Evolutionary conservation across 1,140 invertebrate species (phyloP).

Genomic region (Drosophila parabipectinata): DNA sequence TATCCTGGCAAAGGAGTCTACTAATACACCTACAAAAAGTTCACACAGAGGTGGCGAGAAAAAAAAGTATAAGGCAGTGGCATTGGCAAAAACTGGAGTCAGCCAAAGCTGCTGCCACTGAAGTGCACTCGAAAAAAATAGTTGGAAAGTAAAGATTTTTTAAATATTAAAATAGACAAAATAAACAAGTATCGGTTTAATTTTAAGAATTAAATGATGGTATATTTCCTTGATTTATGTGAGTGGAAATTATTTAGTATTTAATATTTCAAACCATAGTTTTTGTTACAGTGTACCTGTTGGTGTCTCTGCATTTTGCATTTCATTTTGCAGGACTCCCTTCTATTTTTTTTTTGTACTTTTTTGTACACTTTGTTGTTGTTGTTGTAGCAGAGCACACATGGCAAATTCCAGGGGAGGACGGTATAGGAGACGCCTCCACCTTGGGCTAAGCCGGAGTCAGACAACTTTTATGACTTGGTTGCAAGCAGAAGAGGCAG

Average conservation of each 20-base stretch:
- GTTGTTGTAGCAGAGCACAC: slow-evolving; percentile 30
- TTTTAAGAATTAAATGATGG: too few species aligned
- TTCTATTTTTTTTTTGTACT: neutral
- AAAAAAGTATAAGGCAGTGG: neutral
- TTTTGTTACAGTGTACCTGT: slow-evolving; percentile 39
- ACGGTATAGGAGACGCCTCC: slow-evolving; percentile 9
- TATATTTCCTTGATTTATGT: too few species aligned
- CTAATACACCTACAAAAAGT: slow-evolving; percentile 3
- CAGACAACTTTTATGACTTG: slow-evolving; percentile 75
- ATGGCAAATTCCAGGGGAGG: slow-evolving; percentile 35
- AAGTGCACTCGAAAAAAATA: slow-evolving; percentile 19
- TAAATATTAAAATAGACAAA: neutral
- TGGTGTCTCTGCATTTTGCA: slow-evolving; percentile 39
- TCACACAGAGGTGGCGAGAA: slow-evolving; percentile 2
- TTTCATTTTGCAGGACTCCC: slow-evolving; percentile 31
- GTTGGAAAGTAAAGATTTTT: neutral
- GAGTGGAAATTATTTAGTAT: too few species aligned
- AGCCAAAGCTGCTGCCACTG: slow-evolving; percentile 20
- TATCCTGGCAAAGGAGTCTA: neutral
- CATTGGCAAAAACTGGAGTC: slow-evolving; percentile 6
- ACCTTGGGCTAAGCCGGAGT: slow-evolving; percentile 44
- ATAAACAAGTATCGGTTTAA: too few species aligned
- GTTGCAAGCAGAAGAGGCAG: slow-evolving; percentile 50
- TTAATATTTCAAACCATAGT: too few species aligned
- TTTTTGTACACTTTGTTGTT: neutral